Evolutionary conservation across 2,888 invertebrate genomes (phyloP).

Genomic region (Epirrhoe tristata): DNA sequence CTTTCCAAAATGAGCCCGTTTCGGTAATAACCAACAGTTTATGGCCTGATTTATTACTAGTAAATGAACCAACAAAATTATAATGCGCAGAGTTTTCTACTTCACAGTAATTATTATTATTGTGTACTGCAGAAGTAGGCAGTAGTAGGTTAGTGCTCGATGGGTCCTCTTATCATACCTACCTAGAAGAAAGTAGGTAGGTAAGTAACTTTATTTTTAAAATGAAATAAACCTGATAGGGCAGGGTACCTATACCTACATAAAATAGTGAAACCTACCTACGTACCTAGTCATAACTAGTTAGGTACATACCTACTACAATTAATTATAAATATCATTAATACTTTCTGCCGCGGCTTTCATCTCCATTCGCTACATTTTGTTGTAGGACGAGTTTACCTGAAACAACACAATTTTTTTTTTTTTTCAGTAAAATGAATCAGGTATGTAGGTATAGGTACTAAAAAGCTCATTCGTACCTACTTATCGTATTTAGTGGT

Average conservation of each 20-base stretch:
- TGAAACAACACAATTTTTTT: slow-evolving; percentile 40
- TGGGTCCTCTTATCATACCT: too few species aligned
- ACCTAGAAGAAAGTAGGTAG: too few species aligned
- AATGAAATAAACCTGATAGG: too few species aligned
- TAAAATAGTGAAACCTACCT: neutral
- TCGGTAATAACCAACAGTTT: slow-evolving; percentile 46
- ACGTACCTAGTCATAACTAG: neutral
- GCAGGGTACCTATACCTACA: too few species aligned
- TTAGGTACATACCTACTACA: neutral
- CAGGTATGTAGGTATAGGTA: too few species aligned
- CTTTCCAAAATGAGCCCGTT: slow-evolving; percentile 48
- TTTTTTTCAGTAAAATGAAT: too few species aligned
- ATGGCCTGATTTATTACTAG: slow-evolving; percentile 38
- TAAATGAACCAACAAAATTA: slow-evolving; percentile 28
- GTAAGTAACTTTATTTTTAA: too few species aligned
- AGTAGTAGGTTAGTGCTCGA: too few species aligned
- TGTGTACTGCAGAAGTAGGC: neutral
- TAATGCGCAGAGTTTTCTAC: slow-evolving; percentile 11
- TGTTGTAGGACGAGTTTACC: slow-evolving; percentile 24
- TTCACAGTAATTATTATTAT: neutral
- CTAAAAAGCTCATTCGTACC: neutral
- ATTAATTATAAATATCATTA: too few species aligned
- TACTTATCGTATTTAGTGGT: neutral
- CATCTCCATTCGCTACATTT: neutral
- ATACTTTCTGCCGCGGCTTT: neutral